These are phyloP conservation scores for Teinopalpus imperialis DNA, from an alignment of 2,888 invertebrate genomes.

Conservation along the genomic window DNA sequence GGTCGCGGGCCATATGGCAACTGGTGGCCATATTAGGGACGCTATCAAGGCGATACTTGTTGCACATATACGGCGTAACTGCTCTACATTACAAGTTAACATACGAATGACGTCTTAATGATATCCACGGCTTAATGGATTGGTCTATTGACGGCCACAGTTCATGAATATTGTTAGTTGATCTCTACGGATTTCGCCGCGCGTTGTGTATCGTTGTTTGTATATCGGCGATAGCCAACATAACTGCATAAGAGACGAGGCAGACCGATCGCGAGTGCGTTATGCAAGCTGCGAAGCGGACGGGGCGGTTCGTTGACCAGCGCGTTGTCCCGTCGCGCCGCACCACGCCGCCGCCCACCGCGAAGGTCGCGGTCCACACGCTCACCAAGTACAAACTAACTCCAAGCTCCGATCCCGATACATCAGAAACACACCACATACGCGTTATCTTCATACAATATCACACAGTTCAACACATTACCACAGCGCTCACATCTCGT, in stretches of 20 bases:
- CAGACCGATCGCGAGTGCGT: constrained; percentile 53
- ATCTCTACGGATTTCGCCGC: constrained; percentile 30
- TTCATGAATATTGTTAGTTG: constrained; percentile 42
- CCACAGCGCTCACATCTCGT: constrained; percentile 31
- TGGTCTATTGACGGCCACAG: constrained; percentile 39
- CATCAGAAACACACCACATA: constrained; percentile 12
- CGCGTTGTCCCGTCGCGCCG: constrained; percentile 69
- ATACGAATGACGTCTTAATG: constrained; percentile 56
- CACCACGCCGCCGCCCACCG: constrained; percentile 58
- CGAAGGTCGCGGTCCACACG: constrained; percentile 74
- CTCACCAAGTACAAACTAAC: constrained; percentile 28
- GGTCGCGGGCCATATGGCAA: constrained; percentile 74
- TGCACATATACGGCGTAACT: constrained; percentile 79
- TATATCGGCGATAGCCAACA: constrained; percentile 40
- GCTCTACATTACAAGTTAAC: constrained; percentile 65
- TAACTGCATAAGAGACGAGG: constrained; percentile 62
- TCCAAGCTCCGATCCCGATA: constrained; percentile 35
- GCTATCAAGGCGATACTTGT: constrained; percentile 78
- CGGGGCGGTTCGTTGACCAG: constrained; percentile 80
- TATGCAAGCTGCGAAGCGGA: constrained; percentile 67
- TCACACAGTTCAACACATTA: constrained; percentile 55
- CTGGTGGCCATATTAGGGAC: constrained; percentile 73
- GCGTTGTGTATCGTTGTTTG: too few species aligned
- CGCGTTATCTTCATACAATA: constrained; percentile 17
- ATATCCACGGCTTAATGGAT: constrained; percentile 46